phyloP scores from a whole-genome alignment of 2,888 invertebrate genomes.

The Xestia sexstrigata region DNA sequence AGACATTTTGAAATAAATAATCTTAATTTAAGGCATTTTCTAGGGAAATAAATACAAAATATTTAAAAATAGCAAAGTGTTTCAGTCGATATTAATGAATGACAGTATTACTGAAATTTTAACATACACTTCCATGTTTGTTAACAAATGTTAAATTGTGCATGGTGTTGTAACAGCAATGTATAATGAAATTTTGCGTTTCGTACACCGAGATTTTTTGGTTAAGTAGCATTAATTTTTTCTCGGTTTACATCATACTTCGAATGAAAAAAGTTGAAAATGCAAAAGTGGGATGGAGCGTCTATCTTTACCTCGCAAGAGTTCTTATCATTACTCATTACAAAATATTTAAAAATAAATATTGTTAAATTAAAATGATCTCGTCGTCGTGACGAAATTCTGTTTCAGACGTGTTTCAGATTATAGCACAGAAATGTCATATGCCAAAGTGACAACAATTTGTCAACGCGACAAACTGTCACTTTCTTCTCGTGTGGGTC shows the following conservation, averaged over 20 bases:
- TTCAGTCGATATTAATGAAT: slow-evolving; percentile 47
- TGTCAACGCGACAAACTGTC: slow-evolving; percentile 56
- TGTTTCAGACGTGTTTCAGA: background rate
- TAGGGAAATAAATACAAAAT: slow-evolving; percentile 22
- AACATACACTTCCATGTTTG: slow-evolving; percentile 49
- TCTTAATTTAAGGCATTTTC: slow-evolving; percentile 11
- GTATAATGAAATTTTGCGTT: slow-evolving; percentile 52
- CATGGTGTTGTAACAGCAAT: slow-evolving; percentile 46
- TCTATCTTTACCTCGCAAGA: background rate
- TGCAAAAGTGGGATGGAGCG: too few relatives aligned
- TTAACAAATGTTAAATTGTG: slow-evolving; percentile 11
- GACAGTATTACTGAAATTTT: background rate
- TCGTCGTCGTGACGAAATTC: background rate
- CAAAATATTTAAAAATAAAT: background rate
- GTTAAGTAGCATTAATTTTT: slow-evolving; percentile 10
- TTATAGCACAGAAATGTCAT: slow-evolving; percentile 2
- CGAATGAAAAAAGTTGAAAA: background rate
- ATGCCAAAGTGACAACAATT: slow-evolving; percentile 43
- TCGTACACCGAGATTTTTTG: background rate
- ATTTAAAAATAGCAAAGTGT: slow-evolving; percentile 35
- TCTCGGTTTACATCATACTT: background rate
- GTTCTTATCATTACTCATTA: background rate
- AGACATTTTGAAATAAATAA: slow-evolving; percentile 15
- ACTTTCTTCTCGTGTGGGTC: slow-evolving; percentile 63
- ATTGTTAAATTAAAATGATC: background rate